Evolutionary conservation across 1,140 invertebrate species (phyloP), one percentile per base, ranked within the genome.

Genomic region (Hycleus phaleratus): DNA sequence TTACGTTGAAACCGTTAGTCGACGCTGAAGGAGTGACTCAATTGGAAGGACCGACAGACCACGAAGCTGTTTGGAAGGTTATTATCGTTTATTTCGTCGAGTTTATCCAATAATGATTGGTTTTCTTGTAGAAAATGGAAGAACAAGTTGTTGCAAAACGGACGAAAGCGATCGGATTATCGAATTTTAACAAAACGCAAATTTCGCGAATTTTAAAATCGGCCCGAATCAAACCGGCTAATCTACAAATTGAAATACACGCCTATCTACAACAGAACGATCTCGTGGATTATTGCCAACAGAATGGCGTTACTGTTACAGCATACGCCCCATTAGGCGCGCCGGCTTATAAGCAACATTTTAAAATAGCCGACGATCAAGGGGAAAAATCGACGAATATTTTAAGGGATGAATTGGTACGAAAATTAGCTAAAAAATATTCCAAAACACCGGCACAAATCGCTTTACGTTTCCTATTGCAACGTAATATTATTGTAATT

Each of bases 261-360:
- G 83, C 85, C 0, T 91, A 91, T 65, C 80, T 89, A 60, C 90
- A 93, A 69, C 92, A 95, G 73, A 79, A 80, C 11, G 77, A 83
- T 26, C 70, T 96, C 12, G 76, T 86, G 4, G 77, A 87, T 60
- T 91, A 85, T 59, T 95, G 91, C 68, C 75, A 81, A 48, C 68
- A 78, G 4, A 77, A 87, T 60, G 79, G 84, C 26, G 91, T 95
- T 26, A 73, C 80, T 0, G 72, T 95, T 12, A 91, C 86, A 0
- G 91, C 88, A 0, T 96, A 95, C 68, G 85, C 87, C 24, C 90
- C 92, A 1, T 71, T 96, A 2, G 92, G 88, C 1, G 86, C 85
- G 3, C 84, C 82, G 58, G 87, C 83, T 32, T 32, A 32, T 32
- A 32, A 32, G 4, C 4, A 32, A 32, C 32, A 32, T 32, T 32